A percentile compares a stretch with the other conserved stretches of the same genome.
phyloP scores from a whole-genome alignment of 2,888 invertebrate genomes.

The Boloria euphrosyne region DNA sequence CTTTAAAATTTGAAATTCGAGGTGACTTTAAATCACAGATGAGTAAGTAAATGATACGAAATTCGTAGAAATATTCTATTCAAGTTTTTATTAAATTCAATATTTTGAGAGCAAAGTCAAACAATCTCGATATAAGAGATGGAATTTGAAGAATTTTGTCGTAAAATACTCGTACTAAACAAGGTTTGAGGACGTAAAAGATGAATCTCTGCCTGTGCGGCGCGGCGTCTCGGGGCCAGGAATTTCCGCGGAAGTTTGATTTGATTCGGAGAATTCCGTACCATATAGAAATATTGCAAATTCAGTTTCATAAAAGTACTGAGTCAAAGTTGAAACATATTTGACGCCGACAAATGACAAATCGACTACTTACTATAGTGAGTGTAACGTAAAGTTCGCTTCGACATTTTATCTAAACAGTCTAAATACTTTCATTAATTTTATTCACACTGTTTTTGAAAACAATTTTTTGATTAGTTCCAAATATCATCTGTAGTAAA shows the following conservation, averaged over 20 bases:
- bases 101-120: conserved; percentile 54
- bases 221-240: conserved; percentile 53
- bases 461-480: too few species aligned
- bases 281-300: conserved; percentile 64
- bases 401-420: not conserved
- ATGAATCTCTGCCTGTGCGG: conserved; percentile 63
- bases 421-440: not conserved
- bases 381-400: not conserved
- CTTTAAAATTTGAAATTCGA: conserved; percentile 24
- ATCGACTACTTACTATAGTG: not conserved
- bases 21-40: conserved; percentile 42
- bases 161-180: conserved; percentile 64
- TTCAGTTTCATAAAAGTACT: conserved; percentile 47
- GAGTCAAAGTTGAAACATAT: conserved; percentile 21
- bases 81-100: conserved; percentile 53
- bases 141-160: conserved; percentile 56
- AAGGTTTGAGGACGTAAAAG: conserved; percentile 63
- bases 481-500: too few species aligned
- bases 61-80: conserved; percentile 27
- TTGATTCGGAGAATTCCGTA: conserved; percentile 65
- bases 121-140: conserved; percentile 48
- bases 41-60: conserved; percentile 56
- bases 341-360: conserved; percentile 5
- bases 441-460: too few species aligned
- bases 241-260: conserved; percentile 67